phyloP scores from a whole-genome alignment of 64 coral and sea anemone species.

The Actinia tenebrosa region DNA sequence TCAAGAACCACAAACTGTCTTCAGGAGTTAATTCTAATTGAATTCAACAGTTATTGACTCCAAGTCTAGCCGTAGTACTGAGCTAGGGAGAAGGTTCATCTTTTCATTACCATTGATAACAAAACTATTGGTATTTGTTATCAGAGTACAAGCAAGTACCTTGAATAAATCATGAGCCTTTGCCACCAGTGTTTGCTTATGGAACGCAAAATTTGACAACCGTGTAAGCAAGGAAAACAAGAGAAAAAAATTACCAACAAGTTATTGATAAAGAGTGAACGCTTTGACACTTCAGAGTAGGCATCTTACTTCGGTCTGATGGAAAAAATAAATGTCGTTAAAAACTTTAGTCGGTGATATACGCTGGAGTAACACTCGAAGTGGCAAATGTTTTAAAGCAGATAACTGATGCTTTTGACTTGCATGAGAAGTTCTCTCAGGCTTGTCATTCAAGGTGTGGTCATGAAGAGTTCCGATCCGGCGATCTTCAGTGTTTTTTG shows the following conservation, averaged over 20 bases:
- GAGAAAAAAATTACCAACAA: not conserved
- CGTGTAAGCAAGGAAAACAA: not conserved
- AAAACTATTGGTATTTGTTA: not conserved
- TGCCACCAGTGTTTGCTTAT: conserved; percentile 16
- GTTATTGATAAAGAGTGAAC: not conserved
- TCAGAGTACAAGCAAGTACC: not conserved
- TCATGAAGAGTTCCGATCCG: not conserved
- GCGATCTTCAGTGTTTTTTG: not conserved
- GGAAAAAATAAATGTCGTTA: not conserved
- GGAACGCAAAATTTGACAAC: not conserved
- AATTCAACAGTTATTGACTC: not conserved
- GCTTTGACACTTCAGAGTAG: not conserved
- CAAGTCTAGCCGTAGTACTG: not conserved
- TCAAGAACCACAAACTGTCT: not conserved
- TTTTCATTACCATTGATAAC: conserved; percentile 8
- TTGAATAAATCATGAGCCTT: conserved; percentile 11
- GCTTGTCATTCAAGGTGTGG: too few species aligned
- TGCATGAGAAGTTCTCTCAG: too few species aligned
- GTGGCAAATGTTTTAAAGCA: too few species aligned
- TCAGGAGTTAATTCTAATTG: not conserved
- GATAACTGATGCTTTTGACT: too few species aligned
- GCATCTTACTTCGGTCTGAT: not conserved
- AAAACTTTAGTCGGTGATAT: not conserved
- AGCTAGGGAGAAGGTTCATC: not conserved
- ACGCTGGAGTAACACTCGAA: too few species aligned